Percentiles rank a stretch among this genome's conserved stretches.
phyloP scores from a whole-genome alignment of 2,113 vertebrate genomes.

The Bambusicola thoracicus region DNA sequence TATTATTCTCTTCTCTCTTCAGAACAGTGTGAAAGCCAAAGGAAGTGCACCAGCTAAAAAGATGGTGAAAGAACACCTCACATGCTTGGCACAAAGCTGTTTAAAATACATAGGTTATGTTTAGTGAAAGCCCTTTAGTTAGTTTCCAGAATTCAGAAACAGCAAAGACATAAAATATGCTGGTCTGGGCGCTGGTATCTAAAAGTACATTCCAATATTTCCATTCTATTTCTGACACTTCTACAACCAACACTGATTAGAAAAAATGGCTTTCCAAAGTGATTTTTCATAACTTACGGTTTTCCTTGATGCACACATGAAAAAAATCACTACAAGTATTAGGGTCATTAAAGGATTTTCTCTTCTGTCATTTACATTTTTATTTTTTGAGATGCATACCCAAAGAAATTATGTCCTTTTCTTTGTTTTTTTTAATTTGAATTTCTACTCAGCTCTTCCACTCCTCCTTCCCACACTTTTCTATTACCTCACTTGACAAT shows the following conservation, averaged over 20 bases:
- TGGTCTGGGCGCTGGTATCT: background rate
- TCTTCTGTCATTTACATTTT: background rate
- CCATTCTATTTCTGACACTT: slow-evolving; percentile 30
- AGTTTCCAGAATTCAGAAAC: background rate
- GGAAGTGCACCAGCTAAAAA: background rate
- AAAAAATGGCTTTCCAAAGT: background rate
- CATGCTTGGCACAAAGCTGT: background rate
- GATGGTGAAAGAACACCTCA: background rate
- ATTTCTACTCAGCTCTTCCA: background rate
- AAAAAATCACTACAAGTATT: background rate
- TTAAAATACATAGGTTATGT: background rate
- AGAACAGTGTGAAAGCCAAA: slow-evolving; percentile 1
- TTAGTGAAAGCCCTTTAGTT: background rate
- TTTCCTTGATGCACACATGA: background rate
- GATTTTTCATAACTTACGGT: background rate
- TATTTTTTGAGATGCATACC: background rate
- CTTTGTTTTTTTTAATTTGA: background rate
- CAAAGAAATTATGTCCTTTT: background rate
- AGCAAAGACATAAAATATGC: background rate
- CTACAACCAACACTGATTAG: background rate
- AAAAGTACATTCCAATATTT: slow-evolving; percentile 9
- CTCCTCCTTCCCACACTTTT: background rate
- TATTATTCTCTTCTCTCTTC: background rate
- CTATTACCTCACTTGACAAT: background rate
- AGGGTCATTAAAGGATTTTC: background rate